Percentiles rank a stretch among this genome's conserved stretches.
These are phyloP conservation scores for Semaprochilodus insignis DNA, from an alignment of 2,797 vertebrate genomes.

Conservation along the genomic window DNA sequence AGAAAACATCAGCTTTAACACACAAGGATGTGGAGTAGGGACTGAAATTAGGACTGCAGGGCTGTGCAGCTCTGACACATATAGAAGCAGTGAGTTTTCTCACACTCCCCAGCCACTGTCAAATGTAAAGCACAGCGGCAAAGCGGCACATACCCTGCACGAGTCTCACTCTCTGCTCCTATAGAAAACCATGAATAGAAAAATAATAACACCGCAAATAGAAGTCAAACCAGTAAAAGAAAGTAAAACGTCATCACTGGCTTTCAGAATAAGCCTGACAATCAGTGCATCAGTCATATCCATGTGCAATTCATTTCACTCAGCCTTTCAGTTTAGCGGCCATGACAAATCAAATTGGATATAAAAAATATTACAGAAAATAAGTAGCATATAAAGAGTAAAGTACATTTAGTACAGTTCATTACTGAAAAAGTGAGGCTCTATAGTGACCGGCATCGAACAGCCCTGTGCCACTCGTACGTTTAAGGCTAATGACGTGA, in stretches of 20 bases:
- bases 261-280: constrained; percentile 51
- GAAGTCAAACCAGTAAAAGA: constrained; percentile 33
- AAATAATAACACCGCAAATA: constrained; percentile 31
- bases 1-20: constrained; percentile 15
- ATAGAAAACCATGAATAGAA: not conserved
- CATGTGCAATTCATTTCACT: constrained; percentile 40
- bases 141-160: constrained; percentile 28
- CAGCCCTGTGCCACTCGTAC: constrained; percentile 47
- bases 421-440: constrained; percentile 41
- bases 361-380: constrained; percentile 51
- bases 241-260: constrained; percentile 33
- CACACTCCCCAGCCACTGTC: constrained; percentile 26
- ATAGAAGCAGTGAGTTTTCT: constrained; percentile 9
- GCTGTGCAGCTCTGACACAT: constrained; percentile 27
- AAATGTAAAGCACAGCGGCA: constrained; percentile 28
- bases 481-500: constrained; percentile 63
- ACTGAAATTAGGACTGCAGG: not conserved
- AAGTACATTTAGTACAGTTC: constrained; percentile 47
- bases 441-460: constrained; percentile 51
- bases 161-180: constrained; percentile 21
- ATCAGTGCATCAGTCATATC: constrained; percentile 55
- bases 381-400: constrained; percentile 44
- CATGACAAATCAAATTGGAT: constrained; percentile 33
- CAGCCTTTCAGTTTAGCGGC: constrained; percentile 37
- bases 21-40: not conserved